phyloP scores from a whole-genome alignment of 2,797 vertebrate genomes.

The Pseudocheirus occidentalis region DNA sequence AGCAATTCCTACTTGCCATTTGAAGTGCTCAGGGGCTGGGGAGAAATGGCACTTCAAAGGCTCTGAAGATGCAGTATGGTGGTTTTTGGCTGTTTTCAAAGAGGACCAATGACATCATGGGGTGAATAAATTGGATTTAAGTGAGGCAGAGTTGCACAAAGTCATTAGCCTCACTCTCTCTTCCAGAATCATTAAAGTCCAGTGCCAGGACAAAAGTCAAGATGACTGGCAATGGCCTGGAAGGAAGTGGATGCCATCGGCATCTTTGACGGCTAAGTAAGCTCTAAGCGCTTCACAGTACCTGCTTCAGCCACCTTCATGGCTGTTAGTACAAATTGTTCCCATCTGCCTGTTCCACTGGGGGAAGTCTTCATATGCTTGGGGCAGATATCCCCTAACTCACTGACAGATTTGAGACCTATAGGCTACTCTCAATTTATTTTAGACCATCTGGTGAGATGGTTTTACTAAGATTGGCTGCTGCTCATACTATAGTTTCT shows the following conservation, averaged over 20 bases:
- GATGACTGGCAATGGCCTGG: neutral
- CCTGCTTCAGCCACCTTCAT: neutral
- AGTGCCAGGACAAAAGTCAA: neutral
- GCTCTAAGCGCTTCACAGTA: neutral
- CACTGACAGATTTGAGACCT: neutral
- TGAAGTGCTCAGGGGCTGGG: too few species aligned
- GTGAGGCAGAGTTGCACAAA: neutral
- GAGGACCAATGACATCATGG: neutral
- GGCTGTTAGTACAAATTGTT: neutral
- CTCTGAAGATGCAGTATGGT: neutral
- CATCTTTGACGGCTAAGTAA: neutral
- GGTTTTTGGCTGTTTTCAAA: neutral
- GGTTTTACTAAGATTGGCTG: neutral
- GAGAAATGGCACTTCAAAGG: neutral
- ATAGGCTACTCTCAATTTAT: neutral
- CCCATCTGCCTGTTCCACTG: neutral
- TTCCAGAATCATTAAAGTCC: neutral
- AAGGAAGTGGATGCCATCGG: neutral
- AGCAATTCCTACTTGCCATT: too few species aligned
- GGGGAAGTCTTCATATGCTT: neutral
- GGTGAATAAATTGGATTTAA: neutral
- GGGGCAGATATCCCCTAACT: neutral
- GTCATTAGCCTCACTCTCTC: neutral
- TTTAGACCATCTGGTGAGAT: neutral
- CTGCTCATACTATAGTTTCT: neutral